Evolutionary conservation across 2,113 vertebrate genomes (phyloP).

Genomic region (Scophthalmus maximus): DNA sequence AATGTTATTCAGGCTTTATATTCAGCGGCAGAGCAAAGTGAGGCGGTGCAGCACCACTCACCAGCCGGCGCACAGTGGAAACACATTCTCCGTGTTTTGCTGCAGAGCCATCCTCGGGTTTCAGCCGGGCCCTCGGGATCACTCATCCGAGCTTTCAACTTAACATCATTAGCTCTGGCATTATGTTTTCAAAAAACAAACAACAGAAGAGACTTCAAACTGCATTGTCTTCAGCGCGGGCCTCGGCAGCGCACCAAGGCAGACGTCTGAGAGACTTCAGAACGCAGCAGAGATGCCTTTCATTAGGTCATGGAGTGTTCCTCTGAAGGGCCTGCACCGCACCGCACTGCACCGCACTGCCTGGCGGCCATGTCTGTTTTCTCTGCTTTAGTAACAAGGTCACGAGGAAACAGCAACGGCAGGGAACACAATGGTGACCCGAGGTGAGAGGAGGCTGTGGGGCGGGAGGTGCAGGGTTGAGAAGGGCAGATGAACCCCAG

Average conservation of each 20-base stretch:
- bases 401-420: conserved; percentile 56
- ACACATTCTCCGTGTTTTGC: conserved; percentile 1
- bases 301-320: conserved; percentile 65
- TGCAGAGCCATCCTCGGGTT: conserved; percentile 43
- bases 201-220: conserved; percentile 66
- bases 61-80: conserved; percentile 9
- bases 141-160: conserved; percentile 47
- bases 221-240: conserved; percentile 43
- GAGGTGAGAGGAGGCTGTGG: conserved; percentile 48
- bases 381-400: conserved; percentile 67
- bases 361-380: conserved; percentile 48
- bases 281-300: conserved; percentile 58
- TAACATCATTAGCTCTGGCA: conserved; percentile 60
- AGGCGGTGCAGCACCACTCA: no score
- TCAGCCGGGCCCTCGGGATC: conserved; percentile 41
- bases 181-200: conserved; percentile 68
- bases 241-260: conserved; percentile 47
- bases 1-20: conserved; percentile 1
- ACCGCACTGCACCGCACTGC: conserved; percentile 27
- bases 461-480: conserved; percentile 17
- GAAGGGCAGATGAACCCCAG: conserved; percentile 39
- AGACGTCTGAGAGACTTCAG: conserved; percentile 66
- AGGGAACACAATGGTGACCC: conserved; percentile 42
- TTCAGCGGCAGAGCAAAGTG: no score
- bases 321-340: conserved; percentile 42